Percentiles rank a stretch among this genome's conserved stretches.
Evolutionary conservation across 2,888 invertebrate species (phyloP).

Genomic region (Adela reaumurella): DNA sequence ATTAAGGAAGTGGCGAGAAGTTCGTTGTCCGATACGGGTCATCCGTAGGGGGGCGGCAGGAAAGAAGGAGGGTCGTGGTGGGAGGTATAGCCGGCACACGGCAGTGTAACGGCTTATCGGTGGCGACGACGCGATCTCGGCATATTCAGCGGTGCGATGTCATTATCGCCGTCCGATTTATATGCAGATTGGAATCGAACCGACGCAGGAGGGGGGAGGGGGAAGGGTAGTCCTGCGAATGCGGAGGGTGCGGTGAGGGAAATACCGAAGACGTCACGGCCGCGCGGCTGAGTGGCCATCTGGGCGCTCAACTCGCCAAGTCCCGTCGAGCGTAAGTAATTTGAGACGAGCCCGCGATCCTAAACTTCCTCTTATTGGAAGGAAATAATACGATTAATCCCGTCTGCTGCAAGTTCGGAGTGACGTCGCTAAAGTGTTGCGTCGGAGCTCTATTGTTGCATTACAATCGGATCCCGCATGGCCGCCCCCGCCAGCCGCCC

Average conservation of each 20-base stretch:
- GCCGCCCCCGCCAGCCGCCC: neutral
- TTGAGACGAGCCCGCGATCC: constrained; percentile 7
- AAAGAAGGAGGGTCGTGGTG: no score
- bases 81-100: no score
- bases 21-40: constrained; percentile 49
- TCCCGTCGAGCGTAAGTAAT: constrained; percentile 2
- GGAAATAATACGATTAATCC: constrained; percentile 32
- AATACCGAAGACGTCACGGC: constrained; percentile 9
- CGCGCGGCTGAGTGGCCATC: constrained; percentile 2
- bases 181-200: constrained; percentile 49
- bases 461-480: neutral
- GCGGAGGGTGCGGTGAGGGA: constrained; percentile 8
- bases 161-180: constrained; percentile 56
- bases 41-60: constrained; percentile 23
- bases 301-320: neutral
- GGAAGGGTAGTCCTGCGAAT: neutral
- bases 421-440: neutral
- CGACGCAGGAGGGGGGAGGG: constrained; percentile 15
- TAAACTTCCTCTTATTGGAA: constrained; percentile 8
- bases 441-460: neutral
- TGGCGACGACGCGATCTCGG: constrained; percentile 45
- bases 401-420: neutral
- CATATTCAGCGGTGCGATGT: constrained; percentile 45
- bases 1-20: constrained; percentile 31
- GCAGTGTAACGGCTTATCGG: constrained; percentile 40